These are phyloP conservation scores for Enteromius trimaculatus DNA, from an alignment of 2,797 vertebrate species.

Conservation along the genomic window DNA sequence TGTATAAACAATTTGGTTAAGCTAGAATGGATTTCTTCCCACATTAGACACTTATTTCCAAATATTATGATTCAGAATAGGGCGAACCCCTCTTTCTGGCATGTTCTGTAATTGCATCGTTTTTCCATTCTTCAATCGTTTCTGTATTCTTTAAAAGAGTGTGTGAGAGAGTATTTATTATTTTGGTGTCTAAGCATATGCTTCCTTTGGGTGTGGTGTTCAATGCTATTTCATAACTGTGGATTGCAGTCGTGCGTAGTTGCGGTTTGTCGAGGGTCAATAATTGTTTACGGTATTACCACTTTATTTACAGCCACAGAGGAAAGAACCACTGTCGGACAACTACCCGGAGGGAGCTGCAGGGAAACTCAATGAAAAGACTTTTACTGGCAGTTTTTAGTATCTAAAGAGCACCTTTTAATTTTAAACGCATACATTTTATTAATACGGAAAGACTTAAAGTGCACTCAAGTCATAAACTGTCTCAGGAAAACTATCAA, in stretches of 20 bases:
- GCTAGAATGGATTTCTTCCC: not conserved
- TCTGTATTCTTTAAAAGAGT: not conserved
- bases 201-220: constrained; percentile 4
- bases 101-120: not conserved
- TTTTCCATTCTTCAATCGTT: not conserved
- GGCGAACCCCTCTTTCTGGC: not conserved
- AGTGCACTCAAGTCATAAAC: not conserved
- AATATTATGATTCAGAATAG: not conserved
- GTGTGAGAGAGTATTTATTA: not conserved
- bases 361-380: not conserved
- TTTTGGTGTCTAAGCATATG: constrained; percentile 4
- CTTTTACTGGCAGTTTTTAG: not conserved
- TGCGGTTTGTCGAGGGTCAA: not conserved
- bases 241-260: not conserved
- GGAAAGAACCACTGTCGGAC: not conserved
- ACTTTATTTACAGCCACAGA: not conserved
- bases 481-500: not conserved
- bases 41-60: not conserved
- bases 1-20: not conserved
- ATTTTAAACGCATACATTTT: too few relatives aligned
- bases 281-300: constrained; percentile 3
- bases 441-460: not conserved
- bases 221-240: not conserved
- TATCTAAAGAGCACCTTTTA: not conserved
- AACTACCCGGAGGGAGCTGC: not conserved